phyloP scores from a whole-genome alignment of 2,797 vertebrate genomes.

The Hippoglossus hippoglossus region DNA sequence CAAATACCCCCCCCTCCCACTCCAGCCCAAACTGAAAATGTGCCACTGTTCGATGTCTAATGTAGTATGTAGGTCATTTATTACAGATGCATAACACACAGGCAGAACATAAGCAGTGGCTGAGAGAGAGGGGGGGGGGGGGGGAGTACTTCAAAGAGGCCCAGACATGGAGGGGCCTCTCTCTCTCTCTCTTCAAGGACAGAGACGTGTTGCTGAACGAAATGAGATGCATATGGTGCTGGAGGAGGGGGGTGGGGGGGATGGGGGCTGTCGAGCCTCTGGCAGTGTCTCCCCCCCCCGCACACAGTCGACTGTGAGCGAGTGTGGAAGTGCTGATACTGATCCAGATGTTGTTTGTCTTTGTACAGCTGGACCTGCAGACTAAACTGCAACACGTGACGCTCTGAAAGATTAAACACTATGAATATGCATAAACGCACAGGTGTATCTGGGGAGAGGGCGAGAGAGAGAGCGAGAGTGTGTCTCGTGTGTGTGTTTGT shows the following conservation, averaged over 20 bases:
- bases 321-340: constrained; percentile 20
- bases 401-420: constrained; percentile 57
- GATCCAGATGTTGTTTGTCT: constrained; percentile 71
- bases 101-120: constrained; percentile 53
- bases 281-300: constrained; percentile 11
- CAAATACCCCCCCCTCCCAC: constrained; percentile 18
- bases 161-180: constrained; percentile 41
- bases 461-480: background rate
- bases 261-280: constrained; percentile 13
- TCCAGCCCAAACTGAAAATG: constrained; percentile 38
- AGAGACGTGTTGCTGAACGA: constrained; percentile 34
- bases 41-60: constrained; percentile 62
- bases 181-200: constrained; percentile 61
- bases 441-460: constrained; percentile 25
- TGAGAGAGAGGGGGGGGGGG: constrained; percentile 16
- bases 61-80: constrained; percentile 72
- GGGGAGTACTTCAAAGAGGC: constrained; percentile 63
- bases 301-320: constrained; percentile 17
- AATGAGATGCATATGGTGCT: constrained; percentile 30
- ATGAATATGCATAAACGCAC: constrained; percentile 61
- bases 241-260: background rate
- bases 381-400: constrained; percentile 46
- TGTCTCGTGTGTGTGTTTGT: constrained; percentile 22
- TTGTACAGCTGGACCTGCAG: constrained; percentile 63
- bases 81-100: constrained; percentile 66